Percentiles rank a stretch among this genome's conserved stretches.
Conservation (phyloP, 92 coral and sea anemone genomes). For the Zoanthus solanderi region DNA sequence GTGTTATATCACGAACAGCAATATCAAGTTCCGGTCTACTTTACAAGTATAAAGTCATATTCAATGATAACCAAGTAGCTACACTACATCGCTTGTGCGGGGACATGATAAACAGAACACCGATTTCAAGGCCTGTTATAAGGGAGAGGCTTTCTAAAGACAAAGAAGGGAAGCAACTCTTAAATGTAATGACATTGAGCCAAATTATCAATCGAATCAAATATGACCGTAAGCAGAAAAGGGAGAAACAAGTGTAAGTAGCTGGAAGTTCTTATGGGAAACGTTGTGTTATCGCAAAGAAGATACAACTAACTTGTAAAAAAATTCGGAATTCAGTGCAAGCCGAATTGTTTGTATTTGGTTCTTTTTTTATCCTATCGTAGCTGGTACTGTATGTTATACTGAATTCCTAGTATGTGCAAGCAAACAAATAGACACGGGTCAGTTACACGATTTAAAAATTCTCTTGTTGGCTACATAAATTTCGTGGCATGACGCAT, state of each 20-base stretch:
- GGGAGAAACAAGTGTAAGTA: slow-evolving; percentile 5
- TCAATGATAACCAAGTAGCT: slow-evolving; percentile 18
- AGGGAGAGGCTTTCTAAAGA: slow-evolving; percentile 29
- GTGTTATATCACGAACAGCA: slow-evolving; percentile 16
- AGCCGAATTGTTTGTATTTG: not conserved
- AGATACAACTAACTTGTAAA: not conserved
- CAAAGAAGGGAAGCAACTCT: slow-evolving; percentile 34
- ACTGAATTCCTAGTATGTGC: slow-evolving; percentile 17
- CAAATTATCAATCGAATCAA: slow-evolving; percentile 29
- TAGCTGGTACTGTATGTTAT: not conserved
- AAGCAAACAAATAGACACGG: slow-evolving; percentile 22
- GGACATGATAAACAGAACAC: slow-evolving; percentile 18
- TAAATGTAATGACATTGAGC: slow-evolving; percentile 19
- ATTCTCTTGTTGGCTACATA: slow-evolving; percentile 17
- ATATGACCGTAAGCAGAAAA: slow-evolving; percentile 26
- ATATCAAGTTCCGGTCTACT: slow-evolving; percentile 8
- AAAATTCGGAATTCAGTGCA: slow-evolving; percentile 14
- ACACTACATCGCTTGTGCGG: slow-evolving; percentile 43
- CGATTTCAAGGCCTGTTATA: slow-evolving; percentile 10
- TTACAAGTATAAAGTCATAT: not conserved
- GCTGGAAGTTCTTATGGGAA: slow-evolving; percentile 14
- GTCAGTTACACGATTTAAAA: slow-evolving; percentile 13
- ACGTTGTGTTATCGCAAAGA: slow-evolving; percentile 13
- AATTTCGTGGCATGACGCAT: slow-evolving; percentile 27
- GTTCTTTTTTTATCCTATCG: not conserved